These are phyloP conservation scores for Lerista edwardsae DNA, from an alignment of 2,797 vertebrate genomes.

Conservation along the genomic window DNA sequence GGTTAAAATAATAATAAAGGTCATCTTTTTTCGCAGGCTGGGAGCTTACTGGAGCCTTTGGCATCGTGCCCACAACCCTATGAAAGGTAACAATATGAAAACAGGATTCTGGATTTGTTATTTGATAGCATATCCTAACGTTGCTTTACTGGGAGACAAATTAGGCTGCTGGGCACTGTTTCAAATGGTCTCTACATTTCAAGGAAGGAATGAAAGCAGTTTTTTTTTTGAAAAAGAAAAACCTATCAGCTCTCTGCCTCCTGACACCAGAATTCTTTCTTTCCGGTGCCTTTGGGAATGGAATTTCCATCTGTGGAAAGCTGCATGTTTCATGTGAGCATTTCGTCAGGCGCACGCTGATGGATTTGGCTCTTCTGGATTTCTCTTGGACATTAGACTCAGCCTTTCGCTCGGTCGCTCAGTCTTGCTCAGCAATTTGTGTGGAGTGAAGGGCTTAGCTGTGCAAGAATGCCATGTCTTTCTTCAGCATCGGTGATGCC, in stretches of 20 bases:
- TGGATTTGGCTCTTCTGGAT: conserved; percentile 10
- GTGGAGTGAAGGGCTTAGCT: background rate
- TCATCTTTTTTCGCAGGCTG: conserved; percentile 21
- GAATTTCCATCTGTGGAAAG: conserved; percentile 52
- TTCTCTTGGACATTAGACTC: conserved; percentile 24
- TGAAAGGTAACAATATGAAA: conserved; percentile 45
- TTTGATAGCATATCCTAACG: conserved; percentile 50
- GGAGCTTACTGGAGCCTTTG: conserved; percentile 44
- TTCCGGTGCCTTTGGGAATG: conserved; percentile 49
- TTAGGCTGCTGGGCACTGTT: conserved; percentile 37
- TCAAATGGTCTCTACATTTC: conserved; percentile 45
- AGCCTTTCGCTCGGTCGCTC: background rate
- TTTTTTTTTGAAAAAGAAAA: conserved; percentile 47
- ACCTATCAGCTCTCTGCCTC: background rate
- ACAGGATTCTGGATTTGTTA: conserved; percentile 42
- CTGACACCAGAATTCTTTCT: conserved; percentile 43
- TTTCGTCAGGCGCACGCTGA: conserved; percentile 12
- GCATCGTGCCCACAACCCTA: conserved; percentile 30
- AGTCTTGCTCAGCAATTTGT: background rate
- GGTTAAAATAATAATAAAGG: conserved; percentile 49
- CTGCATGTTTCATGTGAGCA: conserved; percentile 31
- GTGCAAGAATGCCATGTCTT: background rate
- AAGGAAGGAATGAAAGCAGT: conserved; percentile 47
- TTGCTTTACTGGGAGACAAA: conserved; percentile 42
- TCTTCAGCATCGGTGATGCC: conserved; percentile 5